Percentiles rank a stretch among this genome's conserved stretches.
phyloP scores from a whole-genome alignment of 2,113 vertebrate genomes.

The Theristicus caerulescens region DNA sequence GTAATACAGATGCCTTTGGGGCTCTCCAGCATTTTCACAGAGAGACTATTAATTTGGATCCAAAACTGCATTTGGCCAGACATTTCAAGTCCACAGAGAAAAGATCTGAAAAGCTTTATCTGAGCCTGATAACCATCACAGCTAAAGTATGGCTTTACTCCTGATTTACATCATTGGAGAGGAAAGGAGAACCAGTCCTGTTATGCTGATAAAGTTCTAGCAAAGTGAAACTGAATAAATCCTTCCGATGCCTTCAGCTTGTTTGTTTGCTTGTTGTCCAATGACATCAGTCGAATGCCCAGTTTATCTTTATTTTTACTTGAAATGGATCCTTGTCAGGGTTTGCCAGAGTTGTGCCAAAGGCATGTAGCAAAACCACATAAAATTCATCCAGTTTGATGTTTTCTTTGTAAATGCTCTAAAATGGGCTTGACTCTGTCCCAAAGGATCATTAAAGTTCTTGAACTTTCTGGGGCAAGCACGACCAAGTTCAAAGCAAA shows the following conservation, averaged over 20 bases:
- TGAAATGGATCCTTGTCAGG: neutral
- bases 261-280: conserved; percentile 17
- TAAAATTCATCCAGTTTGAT: conserved; percentile 22
- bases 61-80: conserved; percentile 52
- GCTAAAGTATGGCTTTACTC: neutral
- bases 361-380: conserved; percentile 48
- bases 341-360: conserved; percentile 49
- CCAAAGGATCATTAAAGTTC: conserved; percentile 65
- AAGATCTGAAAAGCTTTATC: conserved; percentile 57
- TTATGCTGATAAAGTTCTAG: neutral
- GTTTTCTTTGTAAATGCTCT: conserved; percentile 59
- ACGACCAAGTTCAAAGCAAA: conserved; percentile 66
- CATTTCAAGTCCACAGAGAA: conserved; percentile 21
- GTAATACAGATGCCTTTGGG: conserved; percentile 29
- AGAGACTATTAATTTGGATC: conserved; percentile 55
- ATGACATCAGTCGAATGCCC: neutral
- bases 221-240: conserved; percentile 35
- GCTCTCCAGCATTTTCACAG: conserved; percentile 48
- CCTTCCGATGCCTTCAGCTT: neutral
- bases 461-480: conserved; percentile 62
- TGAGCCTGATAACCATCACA: conserved; percentile 37
- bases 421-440: conserved; percentile 47
- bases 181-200: neutral
- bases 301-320: conserved; percentile 4
- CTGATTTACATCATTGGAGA: conserved; percentile 19